These are phyloP conservation scores for Exaiptasia diaphana DNA, from an alignment of 64 coral and sea anemone species.

Conservation along the genomic window DNA sequence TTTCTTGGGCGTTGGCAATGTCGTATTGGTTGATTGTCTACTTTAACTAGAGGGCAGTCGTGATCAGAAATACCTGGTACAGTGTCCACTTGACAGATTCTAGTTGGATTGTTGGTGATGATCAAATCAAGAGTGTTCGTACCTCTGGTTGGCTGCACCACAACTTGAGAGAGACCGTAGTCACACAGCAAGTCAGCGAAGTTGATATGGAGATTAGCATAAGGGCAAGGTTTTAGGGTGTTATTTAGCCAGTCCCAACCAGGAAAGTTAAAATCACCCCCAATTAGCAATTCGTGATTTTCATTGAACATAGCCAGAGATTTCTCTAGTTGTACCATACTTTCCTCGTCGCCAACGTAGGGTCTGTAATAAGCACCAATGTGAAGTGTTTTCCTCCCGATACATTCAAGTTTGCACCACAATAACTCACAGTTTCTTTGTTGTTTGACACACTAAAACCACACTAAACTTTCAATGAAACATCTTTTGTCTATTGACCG, in stretches of 20 bases:
- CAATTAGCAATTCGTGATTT: not conserved
- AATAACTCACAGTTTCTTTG: constrained; percentile 50
- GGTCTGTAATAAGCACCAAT: constrained; percentile 49
- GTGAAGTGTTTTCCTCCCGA: constrained; percentile 38
- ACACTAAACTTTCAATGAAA: no score
- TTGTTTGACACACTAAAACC: no score
- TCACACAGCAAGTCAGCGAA: constrained; percentile 53
- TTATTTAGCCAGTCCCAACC: constrained; percentile 33
- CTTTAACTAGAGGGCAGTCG: constrained; percentile 20
- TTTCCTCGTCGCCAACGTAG: constrained; percentile 24
- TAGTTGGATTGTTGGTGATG: constrained; percentile 30
- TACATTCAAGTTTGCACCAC: constrained; percentile 40
- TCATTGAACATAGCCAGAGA: constrained; percentile 23
- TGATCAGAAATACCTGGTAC: constrained; percentile 60
- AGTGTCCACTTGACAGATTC: not conserved
- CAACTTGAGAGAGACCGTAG: not conserved
- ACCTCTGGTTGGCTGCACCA: constrained; percentile 17
- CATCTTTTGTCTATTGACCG: no score
- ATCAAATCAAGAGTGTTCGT: constrained; percentile 50
- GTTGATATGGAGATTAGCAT: not conserved
- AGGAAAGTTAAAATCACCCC: constrained; percentile 40
- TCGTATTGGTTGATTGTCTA: constrained; percentile 23
- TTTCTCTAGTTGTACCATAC: constrained; percentile 43
- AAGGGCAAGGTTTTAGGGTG: not conserved
- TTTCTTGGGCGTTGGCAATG: constrained; percentile 9